phyloP scores from a whole-genome alignment of 2,888 invertebrate species.

The Norana najaformis region DNA sequence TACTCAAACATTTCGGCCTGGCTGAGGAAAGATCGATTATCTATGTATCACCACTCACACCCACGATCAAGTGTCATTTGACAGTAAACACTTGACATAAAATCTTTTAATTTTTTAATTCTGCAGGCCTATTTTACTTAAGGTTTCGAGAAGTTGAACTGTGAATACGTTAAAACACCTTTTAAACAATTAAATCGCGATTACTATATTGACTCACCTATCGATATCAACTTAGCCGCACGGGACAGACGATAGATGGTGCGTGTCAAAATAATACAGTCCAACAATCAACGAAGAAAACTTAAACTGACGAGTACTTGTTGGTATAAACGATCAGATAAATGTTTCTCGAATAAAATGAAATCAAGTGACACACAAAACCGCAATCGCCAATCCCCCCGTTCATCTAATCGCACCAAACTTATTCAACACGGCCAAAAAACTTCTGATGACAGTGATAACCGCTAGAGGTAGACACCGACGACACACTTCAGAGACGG shows the following conservation, averaged over 20 bases:
- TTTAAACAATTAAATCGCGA: neutral
- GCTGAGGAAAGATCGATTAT: no score
- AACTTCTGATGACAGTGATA: neutral
- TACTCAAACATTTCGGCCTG: no score
- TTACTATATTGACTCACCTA: neutral
- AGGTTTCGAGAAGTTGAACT: neutral
- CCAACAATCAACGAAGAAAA: neutral
- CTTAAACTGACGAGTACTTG: neutral
- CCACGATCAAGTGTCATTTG: neutral
- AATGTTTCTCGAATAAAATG: neutral
- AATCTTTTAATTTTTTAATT: neutral
- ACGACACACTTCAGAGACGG: no score
- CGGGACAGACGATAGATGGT: neutral
- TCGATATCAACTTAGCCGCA: neutral
- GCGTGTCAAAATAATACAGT: neutral
- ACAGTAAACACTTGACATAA: neutral
- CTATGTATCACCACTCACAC: neutral
- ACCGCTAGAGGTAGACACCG: neutral
- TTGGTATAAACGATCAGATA: neutral
- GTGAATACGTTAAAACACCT: neutral
- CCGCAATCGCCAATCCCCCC: neutral
- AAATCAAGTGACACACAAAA: neutral
- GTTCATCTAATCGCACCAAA: neutral
- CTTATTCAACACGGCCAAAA: neutral
- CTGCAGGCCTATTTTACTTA: neutral